Conservation (phyloP, 2,113 vertebrate genomes). For the Takifugu flavidus region DNA sequence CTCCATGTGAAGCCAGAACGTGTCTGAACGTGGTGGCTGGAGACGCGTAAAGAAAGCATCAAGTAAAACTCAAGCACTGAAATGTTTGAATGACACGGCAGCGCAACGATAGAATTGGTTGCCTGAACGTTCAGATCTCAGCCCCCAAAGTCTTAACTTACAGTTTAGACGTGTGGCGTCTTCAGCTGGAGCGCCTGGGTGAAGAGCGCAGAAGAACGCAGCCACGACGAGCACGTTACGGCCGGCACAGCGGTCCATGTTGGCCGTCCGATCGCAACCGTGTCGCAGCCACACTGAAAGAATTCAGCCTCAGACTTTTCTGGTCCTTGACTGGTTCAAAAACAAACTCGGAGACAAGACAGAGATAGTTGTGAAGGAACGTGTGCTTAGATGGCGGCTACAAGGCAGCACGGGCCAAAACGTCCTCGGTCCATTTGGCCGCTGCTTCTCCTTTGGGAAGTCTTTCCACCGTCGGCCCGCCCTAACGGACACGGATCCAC, state of each 20-base stretch:
- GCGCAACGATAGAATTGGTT: too few species aligned
- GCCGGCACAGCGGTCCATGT: slow-evolving; percentile 23
- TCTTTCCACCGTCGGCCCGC: too few species aligned
- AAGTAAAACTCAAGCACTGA: too few species aligned
- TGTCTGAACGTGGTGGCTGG: slow-evolving; percentile 49
- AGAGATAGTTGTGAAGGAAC: background rate
- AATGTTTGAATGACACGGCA: too few species aligned
- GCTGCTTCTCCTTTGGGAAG: too few species aligned
- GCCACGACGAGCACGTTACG: background rate
- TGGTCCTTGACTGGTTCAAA: slow-evolving; percentile 28
- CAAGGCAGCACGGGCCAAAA: too few species aligned
- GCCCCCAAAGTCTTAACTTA: slow-evolving; percentile 30
- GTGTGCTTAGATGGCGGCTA: too few species aligned
- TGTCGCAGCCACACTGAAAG: slow-evolving; percentile 4
- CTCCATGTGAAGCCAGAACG: slow-evolving; percentile 56
- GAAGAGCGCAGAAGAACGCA: slow-evolving; percentile 5
- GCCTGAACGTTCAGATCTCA: too few species aligned
- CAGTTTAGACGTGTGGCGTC: slow-evolving; percentile 27
- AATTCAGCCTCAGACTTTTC: slow-evolving; percentile 10
- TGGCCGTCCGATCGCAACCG: background rate
- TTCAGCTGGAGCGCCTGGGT: slow-evolving; percentile 9
- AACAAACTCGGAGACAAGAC: background rate
- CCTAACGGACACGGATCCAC: too few species aligned
- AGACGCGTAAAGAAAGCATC: background rate
- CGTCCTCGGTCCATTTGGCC: too few species aligned